These are phyloP conservation scores for Eucera pruinosa DNA, from an alignment of 2,888 invertebrate genomes.

Conservation along the genomic window DNA sequence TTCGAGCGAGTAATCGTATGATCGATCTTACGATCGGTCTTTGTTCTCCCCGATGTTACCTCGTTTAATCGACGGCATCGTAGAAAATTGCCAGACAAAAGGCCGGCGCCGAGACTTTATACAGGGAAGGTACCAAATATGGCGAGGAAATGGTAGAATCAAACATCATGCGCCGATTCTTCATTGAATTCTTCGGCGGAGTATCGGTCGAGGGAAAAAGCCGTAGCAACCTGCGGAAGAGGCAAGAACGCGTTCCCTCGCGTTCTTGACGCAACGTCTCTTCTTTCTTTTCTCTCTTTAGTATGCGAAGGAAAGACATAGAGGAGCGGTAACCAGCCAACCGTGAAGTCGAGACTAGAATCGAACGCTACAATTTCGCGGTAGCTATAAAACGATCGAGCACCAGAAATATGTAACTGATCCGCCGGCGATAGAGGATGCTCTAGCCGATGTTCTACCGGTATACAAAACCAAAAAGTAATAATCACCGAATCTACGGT, in stretches of 20 bases:
- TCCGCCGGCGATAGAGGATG: neutral
- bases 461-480: too few species aligned
- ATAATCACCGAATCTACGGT: neutral
- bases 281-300: conserved; percentile 66
- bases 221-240: conserved; percentile 61
- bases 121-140: conserved; percentile 41
- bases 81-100: neutral
- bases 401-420: conserved; percentile 35
- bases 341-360: conserved; percentile 79
- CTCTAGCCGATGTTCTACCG: neutral
- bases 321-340: conserved; percentile 79
- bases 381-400: conserved; percentile 70
- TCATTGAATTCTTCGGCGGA: conserved; percentile 62
- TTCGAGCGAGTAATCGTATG: neutral
- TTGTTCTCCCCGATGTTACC: conserved; percentile 1
- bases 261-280: conserved; percentile 64
- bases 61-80: conserved; percentile 14
- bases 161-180: conserved; percentile 58
- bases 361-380: conserved; percentile 77
- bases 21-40: conserved; percentile 27
- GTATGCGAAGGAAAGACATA: conserved; percentile 70
- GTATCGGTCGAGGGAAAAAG: conserved; percentile 64
- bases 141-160: conserved; percentile 49
- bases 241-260: conserved; percentile 71
- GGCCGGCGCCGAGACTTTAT: conserved; percentile 5